These are phyloP conservation scores for Drosophila subobscura DNA, from an alignment of 1,140 invertebrate species.

Conservation along the genomic window DNA sequence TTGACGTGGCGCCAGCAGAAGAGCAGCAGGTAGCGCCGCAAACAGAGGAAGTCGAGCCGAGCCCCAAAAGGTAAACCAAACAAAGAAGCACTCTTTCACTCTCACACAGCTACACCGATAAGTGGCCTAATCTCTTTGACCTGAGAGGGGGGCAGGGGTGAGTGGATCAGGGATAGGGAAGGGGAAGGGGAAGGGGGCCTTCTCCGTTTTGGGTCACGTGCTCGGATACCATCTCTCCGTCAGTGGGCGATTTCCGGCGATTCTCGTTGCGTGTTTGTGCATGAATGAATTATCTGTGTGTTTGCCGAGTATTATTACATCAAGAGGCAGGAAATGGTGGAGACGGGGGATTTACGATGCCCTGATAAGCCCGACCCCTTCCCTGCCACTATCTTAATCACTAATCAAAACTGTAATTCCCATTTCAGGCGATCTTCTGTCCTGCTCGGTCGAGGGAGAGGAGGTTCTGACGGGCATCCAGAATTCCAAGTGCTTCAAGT, in stretches of 20 bases:
- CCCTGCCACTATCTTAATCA: conserved; percentile 10
- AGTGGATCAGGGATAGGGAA: not conserved
- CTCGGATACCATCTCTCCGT: conserved; percentile 77
- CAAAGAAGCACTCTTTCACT: conserved; percentile 26
- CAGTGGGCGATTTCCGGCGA: conserved; percentile 76
- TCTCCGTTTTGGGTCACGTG: conserved; percentile 65
- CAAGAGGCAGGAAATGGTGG: conserved; percentile 46
- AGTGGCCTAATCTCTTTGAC: conserved; percentile 69
- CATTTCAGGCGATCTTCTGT: conserved; percentile 68
- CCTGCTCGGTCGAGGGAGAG: conserved; percentile 78
- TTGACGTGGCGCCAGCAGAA: conserved; percentile 45
- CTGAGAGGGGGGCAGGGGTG: conserved; percentile 26
- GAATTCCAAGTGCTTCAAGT: conserved; percentile 78
- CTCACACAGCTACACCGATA: conserved; percentile 35
- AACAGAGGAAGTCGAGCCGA: conserved; percentile 16
- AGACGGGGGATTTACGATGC: conserved; percentile 25
- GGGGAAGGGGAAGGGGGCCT: conserved; percentile 19
- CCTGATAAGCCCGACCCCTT: conserved; percentile 4
- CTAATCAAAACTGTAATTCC: conserved; percentile 10
- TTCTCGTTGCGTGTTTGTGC: conserved; percentile 42
- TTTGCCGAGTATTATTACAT: conserved; percentile 61
- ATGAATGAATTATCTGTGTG: conserved; percentile 70
- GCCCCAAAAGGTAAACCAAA: conserved; percentile 49
- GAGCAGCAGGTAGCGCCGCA: conserved; percentile 8
- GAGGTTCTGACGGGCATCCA: conserved; percentile 58